A percentile compares a stretch with the other conserved stretches of the same genome.
Conservation (phyloP, 2,113 vertebrate species). For the Sarotherodon lohbergeri region DNA sequence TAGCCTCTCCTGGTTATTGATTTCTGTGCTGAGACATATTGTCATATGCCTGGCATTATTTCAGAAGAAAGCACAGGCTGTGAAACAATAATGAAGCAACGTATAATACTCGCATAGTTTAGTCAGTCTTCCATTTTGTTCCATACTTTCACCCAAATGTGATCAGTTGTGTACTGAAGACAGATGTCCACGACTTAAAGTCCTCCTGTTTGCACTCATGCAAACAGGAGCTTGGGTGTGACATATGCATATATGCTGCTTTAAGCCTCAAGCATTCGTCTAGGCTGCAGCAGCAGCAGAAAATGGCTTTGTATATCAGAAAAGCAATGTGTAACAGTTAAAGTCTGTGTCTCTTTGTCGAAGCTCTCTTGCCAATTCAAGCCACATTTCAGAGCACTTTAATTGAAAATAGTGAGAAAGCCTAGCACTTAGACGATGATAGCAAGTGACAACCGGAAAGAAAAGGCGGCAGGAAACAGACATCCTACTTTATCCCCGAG, state of each 20-base stretch:
- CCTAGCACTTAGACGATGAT: slow-evolving; percentile 23
- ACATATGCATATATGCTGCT: neutral
- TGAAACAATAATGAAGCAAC: neutral
- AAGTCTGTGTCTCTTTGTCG: slow-evolving; percentile 4
- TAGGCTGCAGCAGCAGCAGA: neutral
- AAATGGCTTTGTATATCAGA: slow-evolving; percentile 8
- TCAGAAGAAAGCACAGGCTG: neutral
- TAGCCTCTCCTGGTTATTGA: neutral
- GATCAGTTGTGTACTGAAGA: neutral
- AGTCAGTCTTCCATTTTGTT: neutral
- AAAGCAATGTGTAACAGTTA: slow-evolving; percentile 1
- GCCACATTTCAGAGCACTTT: slow-evolving; percentile 31
- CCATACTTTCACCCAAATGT: neutral
- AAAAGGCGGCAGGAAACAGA: slow-evolving; percentile 24
- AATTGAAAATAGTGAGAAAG: slow-evolving; percentile 54
- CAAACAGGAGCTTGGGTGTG: neutral
- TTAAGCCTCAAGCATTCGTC: neutral
- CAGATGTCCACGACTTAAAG: slow-evolving; percentile 24
- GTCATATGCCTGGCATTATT: neutral
- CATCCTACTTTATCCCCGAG: slow-evolving; percentile 26
- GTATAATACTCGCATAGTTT: neutral
- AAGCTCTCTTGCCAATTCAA: slow-evolving; percentile 10
- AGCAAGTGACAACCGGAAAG: slow-evolving; percentile 25
- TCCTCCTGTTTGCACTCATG: neutral
- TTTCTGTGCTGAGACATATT: neutral